Conservation (phyloP, 2,113 vertebrate genomes). For the Myocastor coypus region DNA sequence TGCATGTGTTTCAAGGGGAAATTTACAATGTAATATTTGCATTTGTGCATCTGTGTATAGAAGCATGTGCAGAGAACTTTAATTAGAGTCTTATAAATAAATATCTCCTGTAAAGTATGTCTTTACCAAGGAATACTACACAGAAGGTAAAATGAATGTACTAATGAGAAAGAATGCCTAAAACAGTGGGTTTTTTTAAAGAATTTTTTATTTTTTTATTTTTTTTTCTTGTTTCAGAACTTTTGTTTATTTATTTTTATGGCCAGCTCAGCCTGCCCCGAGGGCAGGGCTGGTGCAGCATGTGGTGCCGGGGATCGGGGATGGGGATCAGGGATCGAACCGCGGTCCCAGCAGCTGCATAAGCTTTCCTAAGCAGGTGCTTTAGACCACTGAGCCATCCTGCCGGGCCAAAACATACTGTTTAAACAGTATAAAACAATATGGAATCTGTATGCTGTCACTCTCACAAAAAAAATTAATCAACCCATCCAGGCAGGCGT, state of each 20-base stretch:
- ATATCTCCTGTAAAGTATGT: not conserved
- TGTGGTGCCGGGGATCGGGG: no score
- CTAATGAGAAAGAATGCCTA: not conserved
- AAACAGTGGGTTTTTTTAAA: no score
- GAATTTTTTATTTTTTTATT: no score
- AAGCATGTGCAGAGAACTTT: not conserved
- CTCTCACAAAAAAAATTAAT: not conserved
- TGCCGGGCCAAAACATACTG: no score
- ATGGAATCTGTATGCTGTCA: not conserved
- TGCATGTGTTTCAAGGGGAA: conserved; percentile 17
- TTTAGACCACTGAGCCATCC: no score
- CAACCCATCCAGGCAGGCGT: not conserved
- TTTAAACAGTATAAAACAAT: not conserved
- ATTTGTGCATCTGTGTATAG: not conserved
- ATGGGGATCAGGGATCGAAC: no score
- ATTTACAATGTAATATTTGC: not conserved
- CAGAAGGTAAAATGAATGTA: conserved; percentile 37
- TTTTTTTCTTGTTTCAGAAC: no score
- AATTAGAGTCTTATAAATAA: conserved; percentile 15
- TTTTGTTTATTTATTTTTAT: no score
- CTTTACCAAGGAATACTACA: conserved; percentile 12
- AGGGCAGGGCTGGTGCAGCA: no score
- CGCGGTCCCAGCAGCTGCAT: no score
- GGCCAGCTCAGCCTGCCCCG: no score
- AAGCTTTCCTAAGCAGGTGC: no score